Conservation (phyloP, 2,113 vertebrate species). For the Phocoena phocoena region DNA sequence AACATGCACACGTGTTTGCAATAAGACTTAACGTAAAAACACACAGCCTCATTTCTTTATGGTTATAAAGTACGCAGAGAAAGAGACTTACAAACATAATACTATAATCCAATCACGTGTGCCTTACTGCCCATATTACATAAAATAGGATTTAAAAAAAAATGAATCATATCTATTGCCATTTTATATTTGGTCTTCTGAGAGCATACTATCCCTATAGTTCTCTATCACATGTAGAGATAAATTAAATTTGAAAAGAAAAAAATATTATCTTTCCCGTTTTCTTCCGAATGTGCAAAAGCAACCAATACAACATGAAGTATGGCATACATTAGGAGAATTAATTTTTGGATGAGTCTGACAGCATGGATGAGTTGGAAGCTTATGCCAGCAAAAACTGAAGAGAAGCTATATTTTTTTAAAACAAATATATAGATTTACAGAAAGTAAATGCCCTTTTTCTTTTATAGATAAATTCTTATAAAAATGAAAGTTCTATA, state of each 20-base stretch:
- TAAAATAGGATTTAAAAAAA: constrained; percentile 44
- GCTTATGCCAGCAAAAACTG: constrained; percentile 69
- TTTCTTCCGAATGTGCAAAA: constrained; percentile 75
- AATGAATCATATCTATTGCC: neutral
- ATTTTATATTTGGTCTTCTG: constrained; percentile 63
- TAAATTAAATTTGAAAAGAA: constrained; percentile 75
- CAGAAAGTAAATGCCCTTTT: constrained; percentile 65
- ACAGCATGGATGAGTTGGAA: constrained; percentile 73
- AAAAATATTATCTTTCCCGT: constrained; percentile 44
- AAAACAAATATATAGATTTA: constrained; percentile 70
- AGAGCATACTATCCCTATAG: constrained; percentile 38
- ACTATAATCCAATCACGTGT: neutral
- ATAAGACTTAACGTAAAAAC: neutral
- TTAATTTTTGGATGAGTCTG: constrained; percentile 75
- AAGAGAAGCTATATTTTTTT: constrained; percentile 65
- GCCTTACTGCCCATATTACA: neutral
- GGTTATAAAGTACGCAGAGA: constrained; percentile 20
- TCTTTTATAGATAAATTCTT: constrained; percentile 73
- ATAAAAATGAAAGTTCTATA: constrained; percentile 73
- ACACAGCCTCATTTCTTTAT: neutral
- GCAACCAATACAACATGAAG: constrained; percentile 78
- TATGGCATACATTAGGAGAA: constrained; percentile 70
- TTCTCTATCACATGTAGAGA: constrained; percentile 58
- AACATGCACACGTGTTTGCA: neutral
- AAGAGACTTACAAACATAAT: neutral